Conservation (phyloP, 2,888 invertebrate species). For the Xestia sexstrigata region DNA sequence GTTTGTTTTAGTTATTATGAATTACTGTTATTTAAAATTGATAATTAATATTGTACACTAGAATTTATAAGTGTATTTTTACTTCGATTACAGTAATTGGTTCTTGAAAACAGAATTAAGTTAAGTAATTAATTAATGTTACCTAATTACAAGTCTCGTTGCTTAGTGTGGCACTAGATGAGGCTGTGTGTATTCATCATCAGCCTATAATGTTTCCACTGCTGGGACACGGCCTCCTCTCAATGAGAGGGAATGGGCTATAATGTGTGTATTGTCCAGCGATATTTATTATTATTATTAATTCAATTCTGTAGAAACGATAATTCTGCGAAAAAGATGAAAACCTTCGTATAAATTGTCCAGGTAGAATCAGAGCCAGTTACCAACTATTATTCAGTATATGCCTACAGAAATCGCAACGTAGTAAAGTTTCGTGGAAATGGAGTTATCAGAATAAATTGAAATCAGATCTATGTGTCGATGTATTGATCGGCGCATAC, state of each 20-base stretch:
- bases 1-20: background rate
- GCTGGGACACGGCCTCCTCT: too few relatives aligned
- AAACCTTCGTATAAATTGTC: background rate
- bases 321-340: background rate
- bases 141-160: too few relatives aligned
- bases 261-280: too few relatives aligned
- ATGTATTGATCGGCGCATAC: constrained; percentile 28
- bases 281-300: too few relatives aligned
- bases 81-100: background rate
- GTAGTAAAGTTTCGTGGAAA: background rate
- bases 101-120: constrained; percentile 12
- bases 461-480: background rate
- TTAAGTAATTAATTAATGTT: background rate
- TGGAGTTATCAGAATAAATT: constrained; percentile 16
- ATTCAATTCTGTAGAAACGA: background rate
- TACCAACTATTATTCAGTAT: background rate
- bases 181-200: too few relatives aligned
- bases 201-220: too few relatives aligned
- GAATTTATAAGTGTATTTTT: background rate
- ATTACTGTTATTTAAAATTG: background rate
- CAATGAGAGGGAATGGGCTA: too few relatives aligned
- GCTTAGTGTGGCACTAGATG: too few relatives aligned
- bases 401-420: background rate
- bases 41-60: background rate
- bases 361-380: background rate